Base-by-base conservation (phyloP, 2,113 vertebrate genomes). In the Nesogale talazaci region DNA sequence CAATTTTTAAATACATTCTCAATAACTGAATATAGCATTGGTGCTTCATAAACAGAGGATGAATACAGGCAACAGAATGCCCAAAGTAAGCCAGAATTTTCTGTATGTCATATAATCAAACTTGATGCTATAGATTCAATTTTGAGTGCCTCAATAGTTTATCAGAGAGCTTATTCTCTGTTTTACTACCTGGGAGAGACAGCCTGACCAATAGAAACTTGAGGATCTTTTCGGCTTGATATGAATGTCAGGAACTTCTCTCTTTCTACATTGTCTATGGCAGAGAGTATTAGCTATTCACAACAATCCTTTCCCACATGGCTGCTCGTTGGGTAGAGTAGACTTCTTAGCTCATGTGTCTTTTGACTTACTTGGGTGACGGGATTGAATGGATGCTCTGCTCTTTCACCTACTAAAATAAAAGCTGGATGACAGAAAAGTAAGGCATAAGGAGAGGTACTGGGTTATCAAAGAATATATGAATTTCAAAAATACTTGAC, bases 1-100 rank as follows among this genome's bases (percentile, higher is more conserved):
- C 91, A 83, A 90, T 96, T 94, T 88, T 90, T 90, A 86, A 91
- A 90, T 3, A 11, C 93, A 83, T 46, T 96, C 90, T 94, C 90
- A 96, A 95, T 86, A 91, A 79, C 38, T 86, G 57, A 81, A 91
- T 90, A 92, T 3, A 76, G 67, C 34, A 31, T 38, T 88, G 29
- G 67, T 83, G 25, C 36, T 84, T 94, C 86, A 90, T 90, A 95
- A 92, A 94, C 87, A 94, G 67, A 38, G 31, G 36, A 63, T 88
- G 87, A 92, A 91, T 90, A 94, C 75, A 93, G 94, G 93, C 86
- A 94, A 74, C 63, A 89, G 38, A 52, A 56, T 23, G 9, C 72
- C 36, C 81, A 82, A 91, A 94, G 78, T 83, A 84, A 22, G 22
- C 4, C 27, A 77, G n/a, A 34, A 63, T 89, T 92, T 79, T 90